A percentile compares a stretch with the other conserved stretches of the same genome.
Evolutionary conservation across 2,797 vertebrate genomes (phyloP).

Genomic region (Toxotes lorentzi): DNA sequence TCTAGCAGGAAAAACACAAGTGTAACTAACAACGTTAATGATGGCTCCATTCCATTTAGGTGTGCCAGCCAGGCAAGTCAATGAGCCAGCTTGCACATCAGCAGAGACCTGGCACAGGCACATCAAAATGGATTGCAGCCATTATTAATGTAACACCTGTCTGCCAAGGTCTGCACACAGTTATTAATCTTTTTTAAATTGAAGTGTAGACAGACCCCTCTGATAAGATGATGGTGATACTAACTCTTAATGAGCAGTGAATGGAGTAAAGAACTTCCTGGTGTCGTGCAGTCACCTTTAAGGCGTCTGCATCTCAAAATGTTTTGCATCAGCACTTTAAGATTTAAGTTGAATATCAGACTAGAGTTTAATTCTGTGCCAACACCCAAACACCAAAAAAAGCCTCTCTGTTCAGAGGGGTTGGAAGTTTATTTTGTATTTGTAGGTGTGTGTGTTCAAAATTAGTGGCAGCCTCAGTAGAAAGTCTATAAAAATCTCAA

Average conservation of each 20-base stretch:
- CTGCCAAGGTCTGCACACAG: not conserved
- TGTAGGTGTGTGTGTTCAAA: constrained; percentile 47
- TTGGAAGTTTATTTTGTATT: constrained; percentile 27
- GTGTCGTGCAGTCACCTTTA: not conserved
- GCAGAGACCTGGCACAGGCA: constrained; percentile 1
- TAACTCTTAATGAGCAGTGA: not conserved
- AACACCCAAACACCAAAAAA: constrained; percentile 16
- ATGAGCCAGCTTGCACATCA: constrained; percentile 27
- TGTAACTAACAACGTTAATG: not conserved
- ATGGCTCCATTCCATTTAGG: constrained; percentile 14
- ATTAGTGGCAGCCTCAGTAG: constrained; percentile 46
- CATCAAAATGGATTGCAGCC: constrained; percentile 13
- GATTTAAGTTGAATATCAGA: constrained; percentile 1
- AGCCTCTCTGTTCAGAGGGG: constrained; percentile 2
- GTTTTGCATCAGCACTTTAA: not conserved
- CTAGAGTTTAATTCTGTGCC: not conserved
- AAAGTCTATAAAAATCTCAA: constrained; percentile 57
- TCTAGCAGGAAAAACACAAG: not conserved
- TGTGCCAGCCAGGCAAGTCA: not conserved
- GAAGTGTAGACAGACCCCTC: not conserved
- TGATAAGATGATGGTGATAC: not conserved
- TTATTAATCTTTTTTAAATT: not conserved
- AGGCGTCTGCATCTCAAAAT: not conserved
- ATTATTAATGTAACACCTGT: constrained; percentile 35
- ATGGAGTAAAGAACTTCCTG: not conserved